Conservation (phyloP, 2,888 invertebrate species). For the Hemithea aestivaria region DNA sequence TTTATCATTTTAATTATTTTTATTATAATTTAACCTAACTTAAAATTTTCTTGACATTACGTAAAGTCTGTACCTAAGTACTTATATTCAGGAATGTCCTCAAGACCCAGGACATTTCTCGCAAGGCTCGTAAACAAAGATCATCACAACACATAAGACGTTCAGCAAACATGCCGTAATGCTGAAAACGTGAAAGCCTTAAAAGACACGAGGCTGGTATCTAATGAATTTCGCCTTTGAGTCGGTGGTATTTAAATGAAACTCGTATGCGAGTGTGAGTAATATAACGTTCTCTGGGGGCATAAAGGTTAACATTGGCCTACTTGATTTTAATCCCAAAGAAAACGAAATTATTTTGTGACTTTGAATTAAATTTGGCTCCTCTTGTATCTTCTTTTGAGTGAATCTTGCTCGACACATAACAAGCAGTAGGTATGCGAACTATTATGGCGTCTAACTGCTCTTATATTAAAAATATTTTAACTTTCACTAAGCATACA, state of each 20-base stretch:
- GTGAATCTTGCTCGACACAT: too few relatives aligned
- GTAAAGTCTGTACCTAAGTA: too few relatives aligned
- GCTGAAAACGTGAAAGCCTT: constrained; percentile 30
- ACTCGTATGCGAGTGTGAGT: constrained; percentile 26
- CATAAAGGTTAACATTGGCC: constrained; percentile 19
- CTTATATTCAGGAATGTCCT: neutral
- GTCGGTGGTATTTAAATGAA: constrained; percentile 37
- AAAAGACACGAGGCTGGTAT: constrained; percentile 26
- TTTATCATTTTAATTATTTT: too few relatives aligned
- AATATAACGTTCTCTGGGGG: constrained; percentile 30
- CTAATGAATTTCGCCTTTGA: constrained; percentile 34
- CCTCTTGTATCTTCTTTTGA: too few relatives aligned
- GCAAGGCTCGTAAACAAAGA: neutral
- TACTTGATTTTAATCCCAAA: constrained; percentile 37
- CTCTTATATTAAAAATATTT: too few relatives aligned
- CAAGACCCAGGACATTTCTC: neutral
- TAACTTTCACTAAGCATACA: too few relatives aligned
- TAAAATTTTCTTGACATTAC: too few relatives aligned
- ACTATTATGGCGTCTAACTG: too few relatives aligned
- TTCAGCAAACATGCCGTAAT: constrained; percentile 18
- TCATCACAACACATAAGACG: constrained; percentile 1
- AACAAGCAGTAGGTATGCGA: too few relatives aligned
- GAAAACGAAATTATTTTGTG: constrained; percentile 3
- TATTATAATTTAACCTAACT: too few relatives aligned
- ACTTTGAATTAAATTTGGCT: neutral